Evolutionary conservation across 1,140 invertebrate species (phyloP).

Genomic region (Pectinophora gossypiella): DNA sequence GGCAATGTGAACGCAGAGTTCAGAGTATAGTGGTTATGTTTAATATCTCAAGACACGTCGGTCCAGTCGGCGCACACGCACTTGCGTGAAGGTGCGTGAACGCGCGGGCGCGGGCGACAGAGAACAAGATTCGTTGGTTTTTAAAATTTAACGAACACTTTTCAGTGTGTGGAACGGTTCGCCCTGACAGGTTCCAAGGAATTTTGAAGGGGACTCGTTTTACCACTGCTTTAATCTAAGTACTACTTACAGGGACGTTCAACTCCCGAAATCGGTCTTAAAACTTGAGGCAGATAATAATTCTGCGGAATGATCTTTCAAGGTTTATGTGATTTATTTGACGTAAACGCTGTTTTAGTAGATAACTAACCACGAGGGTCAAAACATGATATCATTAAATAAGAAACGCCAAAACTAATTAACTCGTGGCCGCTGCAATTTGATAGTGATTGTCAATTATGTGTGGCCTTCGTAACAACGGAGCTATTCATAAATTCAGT

Average conservation of each 20-base stretch:
- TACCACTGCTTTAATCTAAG: not conserved
- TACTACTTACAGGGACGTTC: not conserved
- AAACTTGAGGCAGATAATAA: not conserved
- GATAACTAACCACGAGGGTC: too few relatives aligned
- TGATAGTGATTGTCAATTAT: not conserved
- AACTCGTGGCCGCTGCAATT: not conserved
- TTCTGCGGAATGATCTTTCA: too few relatives aligned
- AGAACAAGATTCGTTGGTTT: constrained; percentile 9
- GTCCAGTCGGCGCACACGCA: constrained; percentile 11
- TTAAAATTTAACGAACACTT: constrained; percentile 8
- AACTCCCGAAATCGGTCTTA: not conserved
- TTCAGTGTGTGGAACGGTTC: not conserved
- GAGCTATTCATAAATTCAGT: constrained; percentile 12
- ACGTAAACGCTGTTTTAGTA: too few relatives aligned
- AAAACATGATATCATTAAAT: too few relatives aligned
- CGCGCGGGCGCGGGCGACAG: not conserved
- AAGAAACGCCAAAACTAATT: not conserved
- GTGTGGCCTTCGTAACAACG: not conserved
- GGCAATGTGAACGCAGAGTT: not conserved
- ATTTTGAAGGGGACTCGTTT: constrained; percentile 1
- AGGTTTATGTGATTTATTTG: too few relatives aligned
- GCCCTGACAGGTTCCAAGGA: not conserved
- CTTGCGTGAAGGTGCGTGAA: constrained; percentile 10
- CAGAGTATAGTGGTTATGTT: not conserved
- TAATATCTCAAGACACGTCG: constrained; percentile 2